Evolutionary conservation across 1,140 invertebrate genomes (phyloP).

Genomic region (Drosophila quadrilineata): DNA sequence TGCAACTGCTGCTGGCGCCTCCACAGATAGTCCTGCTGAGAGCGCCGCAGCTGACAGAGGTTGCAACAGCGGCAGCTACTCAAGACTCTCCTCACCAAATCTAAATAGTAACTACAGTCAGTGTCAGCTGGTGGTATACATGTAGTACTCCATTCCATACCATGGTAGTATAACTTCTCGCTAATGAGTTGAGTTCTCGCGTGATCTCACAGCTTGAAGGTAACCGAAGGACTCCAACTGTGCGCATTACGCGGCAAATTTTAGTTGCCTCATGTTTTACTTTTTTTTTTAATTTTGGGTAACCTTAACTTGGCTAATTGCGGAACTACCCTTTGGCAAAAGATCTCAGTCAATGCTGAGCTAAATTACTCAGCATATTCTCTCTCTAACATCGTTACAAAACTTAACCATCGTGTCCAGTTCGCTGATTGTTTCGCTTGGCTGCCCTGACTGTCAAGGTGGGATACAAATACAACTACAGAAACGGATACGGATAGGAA

Average conservation of each 20-base stretch:
- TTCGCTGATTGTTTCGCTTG: conserved; percentile 44
- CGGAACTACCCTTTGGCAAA: conserved; percentile 16
- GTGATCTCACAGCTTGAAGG: conserved; percentile 1
- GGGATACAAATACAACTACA: too few relatives aligned
- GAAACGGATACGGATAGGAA: neutral
- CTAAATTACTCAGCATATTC: conserved; percentile 11
- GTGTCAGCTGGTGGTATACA: conserved; percentile 29
- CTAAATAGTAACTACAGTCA: conserved; percentile 17
- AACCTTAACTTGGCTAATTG: conserved; percentile 39
- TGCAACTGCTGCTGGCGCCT: conserved; percentile 15
- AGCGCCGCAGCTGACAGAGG: too few relatives aligned
- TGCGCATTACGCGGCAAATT: conserved; percentile 16
- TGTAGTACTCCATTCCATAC: neutral
- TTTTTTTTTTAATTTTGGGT: neutral
- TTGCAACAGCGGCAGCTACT: conserved; percentile 11
- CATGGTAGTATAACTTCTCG: too few relatives aligned
- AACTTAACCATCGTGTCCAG: conserved; percentile 39
- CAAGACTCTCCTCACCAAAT: conserved; percentile 18
- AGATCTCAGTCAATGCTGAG: conserved; percentile 15
- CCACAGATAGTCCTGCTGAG: conserved; percentile 36
- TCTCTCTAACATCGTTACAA: conserved; percentile 27
- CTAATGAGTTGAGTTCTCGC: conserved; percentile 18
- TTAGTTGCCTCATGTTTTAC: neutral
- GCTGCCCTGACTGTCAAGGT: conserved; percentile 14
- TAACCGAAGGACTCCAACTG: conserved; percentile 2